These are phyloP conservation scores for Momotus momota DNA, from an alignment of 2,797 vertebrate species.

Conservation along the genomic window DNA sequence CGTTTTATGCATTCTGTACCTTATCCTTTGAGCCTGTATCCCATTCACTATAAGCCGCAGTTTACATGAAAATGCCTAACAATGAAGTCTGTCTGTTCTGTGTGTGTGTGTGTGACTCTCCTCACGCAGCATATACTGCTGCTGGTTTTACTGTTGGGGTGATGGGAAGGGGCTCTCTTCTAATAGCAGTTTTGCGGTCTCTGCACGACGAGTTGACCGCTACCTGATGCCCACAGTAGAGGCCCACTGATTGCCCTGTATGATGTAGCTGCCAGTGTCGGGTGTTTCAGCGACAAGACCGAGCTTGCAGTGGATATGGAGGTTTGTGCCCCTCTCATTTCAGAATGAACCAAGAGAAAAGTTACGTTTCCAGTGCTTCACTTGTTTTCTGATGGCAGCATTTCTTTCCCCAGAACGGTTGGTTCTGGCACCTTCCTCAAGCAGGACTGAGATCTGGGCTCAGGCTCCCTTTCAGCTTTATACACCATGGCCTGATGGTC, in stretches of 20 bases:
- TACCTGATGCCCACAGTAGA: background rate
- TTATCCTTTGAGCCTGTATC: slow-evolving; percentile 32
- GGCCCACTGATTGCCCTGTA: background rate
- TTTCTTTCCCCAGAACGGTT: background rate
- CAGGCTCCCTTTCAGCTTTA: background rate
- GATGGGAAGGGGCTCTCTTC: background rate
- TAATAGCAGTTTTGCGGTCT: background rate
- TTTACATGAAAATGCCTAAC: slow-evolving; percentile 48
- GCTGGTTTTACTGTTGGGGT: slow-evolving; percentile 11
- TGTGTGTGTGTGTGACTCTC: background rate
- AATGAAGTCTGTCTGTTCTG: background rate
- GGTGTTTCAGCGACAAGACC: background rate
- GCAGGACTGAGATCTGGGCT: background rate
- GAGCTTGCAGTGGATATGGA: background rate
- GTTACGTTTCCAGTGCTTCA: rapidly evolving
- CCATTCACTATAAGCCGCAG: slow-evolving; percentile 7
- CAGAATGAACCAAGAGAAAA: background rate
- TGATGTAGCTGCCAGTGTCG: background rate
- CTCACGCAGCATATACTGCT: background rate
- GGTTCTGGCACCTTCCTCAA: background rate
- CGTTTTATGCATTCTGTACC: background rate
- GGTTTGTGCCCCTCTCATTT: background rate
- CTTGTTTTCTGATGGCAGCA: background rate
- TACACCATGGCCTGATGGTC: background rate
- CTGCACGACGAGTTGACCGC: background rate